Base-by-base conservation (phyloP, 2,797 vertebrate species). In the Semotilus atromaculatus region DNA sequence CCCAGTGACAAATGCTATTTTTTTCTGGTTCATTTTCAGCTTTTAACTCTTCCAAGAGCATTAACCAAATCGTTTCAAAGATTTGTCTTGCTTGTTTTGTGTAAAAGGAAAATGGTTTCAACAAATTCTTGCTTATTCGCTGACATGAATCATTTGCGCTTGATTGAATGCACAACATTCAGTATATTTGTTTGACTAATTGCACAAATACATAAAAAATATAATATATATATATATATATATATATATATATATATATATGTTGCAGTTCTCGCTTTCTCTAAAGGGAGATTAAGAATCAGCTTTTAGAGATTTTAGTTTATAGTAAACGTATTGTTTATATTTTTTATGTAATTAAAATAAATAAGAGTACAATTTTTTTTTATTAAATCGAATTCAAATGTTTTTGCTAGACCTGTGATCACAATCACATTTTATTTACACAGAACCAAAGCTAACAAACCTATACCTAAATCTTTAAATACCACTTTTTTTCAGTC, bases 41-140 rank as follows among this genome's bases (percentile, higher is more conserved):
- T 90, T 92, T 92, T 89, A 86, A 88, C 89, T 92, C 80, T 88
- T 91, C 90, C 83, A 91, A 85, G 38, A 14, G 78, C 89, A 91
- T 92, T 95, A 87, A 90, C 76, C 88, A 88, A 89, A 90, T 93
- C 90, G 84, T 87, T 91, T 93, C 93, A 93, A 91, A 85, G 91
- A 90, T 91, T 88, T 94, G 93, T 94, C 91, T 88, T 70, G 85
- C 87, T 90, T 90, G 93, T 80, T 21, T 92, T 89, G 93, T 94
- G 92, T 90, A 86, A 18, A 23, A 5, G 84, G 85, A 89, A 89
- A 94, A 94, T 92, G 89, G 89, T 93, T 93, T 94, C 78, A 92
- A 91, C 93, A 93, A 92, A 91, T 93, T 76, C 85, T 90, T 60
- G 31, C 74, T 51, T 80, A 48, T 40, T 21, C 43, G 7, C 58